Evolutionary conservation across 2,113 vertebrate genomes (phyloP).

Genomic region (Lophochroa leadbeateri): DNA sequence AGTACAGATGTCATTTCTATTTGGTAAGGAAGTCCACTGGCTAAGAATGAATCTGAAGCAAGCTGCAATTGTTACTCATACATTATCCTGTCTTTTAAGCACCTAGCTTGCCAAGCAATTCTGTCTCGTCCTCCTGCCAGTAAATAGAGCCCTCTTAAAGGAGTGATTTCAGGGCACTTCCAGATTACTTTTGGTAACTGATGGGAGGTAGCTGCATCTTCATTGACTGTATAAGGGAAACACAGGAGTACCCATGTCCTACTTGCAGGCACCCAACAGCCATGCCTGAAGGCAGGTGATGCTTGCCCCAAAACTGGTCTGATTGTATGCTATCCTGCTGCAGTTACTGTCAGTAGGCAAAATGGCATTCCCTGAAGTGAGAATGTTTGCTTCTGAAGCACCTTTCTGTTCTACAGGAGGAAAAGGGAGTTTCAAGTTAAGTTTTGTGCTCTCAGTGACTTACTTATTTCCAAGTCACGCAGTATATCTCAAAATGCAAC

Average conservation of each 20-base stretch:
- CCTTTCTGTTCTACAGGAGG: background rate
- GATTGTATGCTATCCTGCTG: background rate
- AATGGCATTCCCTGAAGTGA: background rate
- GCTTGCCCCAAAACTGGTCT: background rate
- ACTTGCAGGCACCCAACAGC: background rate
- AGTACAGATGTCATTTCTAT: background rate
- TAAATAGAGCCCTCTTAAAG: background rate
- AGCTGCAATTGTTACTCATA: background rate
- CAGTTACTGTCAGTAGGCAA: background rate
- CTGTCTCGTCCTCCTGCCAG: background rate
- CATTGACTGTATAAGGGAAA: background rate
- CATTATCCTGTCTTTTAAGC: background rate
- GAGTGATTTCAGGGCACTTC: background rate
- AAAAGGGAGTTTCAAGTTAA: background rate
- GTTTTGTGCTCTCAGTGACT: background rate
- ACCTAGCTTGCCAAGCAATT: background rate
- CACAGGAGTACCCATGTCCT: fast-evolving
- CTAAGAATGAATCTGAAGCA: background rate
- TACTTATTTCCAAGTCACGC: background rate
- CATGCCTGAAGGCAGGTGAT: fast-evolving
- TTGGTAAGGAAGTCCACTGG: background rate
- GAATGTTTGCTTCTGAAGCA: background rate
- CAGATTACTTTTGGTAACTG: background rate
- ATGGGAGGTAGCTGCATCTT: background rate
- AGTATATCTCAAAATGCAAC: fast-evolving